These are phyloP conservation scores for Coregonus ussuriensis DNA, from an alignment of 2,797 vertebrate genomes.

Conservation along the genomic window DNA sequence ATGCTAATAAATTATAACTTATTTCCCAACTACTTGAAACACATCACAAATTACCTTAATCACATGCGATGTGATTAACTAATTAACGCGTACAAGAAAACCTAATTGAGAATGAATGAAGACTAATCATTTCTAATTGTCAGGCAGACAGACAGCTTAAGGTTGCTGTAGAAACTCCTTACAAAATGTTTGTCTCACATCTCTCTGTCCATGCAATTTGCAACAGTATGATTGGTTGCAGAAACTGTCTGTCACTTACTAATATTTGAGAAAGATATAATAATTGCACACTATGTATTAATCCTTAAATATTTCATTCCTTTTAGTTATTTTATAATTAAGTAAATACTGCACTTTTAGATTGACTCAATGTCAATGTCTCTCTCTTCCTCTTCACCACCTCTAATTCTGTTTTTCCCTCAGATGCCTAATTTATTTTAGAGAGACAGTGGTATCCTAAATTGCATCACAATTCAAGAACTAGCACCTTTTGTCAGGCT, in stretches of 20 bases:
- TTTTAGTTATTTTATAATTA: constrained; percentile 7
- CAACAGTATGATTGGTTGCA: not conserved
- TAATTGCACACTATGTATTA: not conserved
- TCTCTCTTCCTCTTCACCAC: not conserved
- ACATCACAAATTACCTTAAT: not conserved
- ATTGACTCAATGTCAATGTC: not conserved
- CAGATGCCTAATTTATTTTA: constrained; percentile 21
- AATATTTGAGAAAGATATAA: constrained; percentile 5
- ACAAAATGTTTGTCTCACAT: not conserved
- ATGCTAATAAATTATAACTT: not conserved
- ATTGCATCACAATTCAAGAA: constrained; percentile 44
- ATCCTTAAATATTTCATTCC: not conserved
- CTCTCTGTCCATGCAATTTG: not conserved
- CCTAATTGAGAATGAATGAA: not conserved
- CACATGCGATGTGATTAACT: not conserved
- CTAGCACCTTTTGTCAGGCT: constrained; percentile 42
- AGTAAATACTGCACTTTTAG: constrained; percentile 2
- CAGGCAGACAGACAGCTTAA: not conserved
- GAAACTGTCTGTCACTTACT: not conserved
- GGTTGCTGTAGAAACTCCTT: not conserved
- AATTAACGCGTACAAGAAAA: not conserved
- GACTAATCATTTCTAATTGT: not conserved
- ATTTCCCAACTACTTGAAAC: not conserved
- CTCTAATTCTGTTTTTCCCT: not conserved
- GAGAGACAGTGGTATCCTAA: constrained; percentile 37